Percentiles rank a stretch among this genome's conserved stretches.
These are phyloP conservation scores for Brachyptera risi DNA, from an alignment of 2,888 invertebrate genomes.

Conservation along the genomic window DNA sequence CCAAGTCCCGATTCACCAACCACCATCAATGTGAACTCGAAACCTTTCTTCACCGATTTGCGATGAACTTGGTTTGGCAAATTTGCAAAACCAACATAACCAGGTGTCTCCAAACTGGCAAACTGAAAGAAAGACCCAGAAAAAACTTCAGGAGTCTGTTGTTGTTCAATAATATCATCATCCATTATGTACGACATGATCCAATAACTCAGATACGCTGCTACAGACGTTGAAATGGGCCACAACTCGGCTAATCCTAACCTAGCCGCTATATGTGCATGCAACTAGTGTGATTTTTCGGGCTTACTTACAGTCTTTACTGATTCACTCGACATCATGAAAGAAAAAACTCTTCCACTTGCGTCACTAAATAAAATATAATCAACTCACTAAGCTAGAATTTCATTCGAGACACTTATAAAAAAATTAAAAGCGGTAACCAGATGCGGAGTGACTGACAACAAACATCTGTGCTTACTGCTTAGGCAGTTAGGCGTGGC, in stretches of 20 bases:
- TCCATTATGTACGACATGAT: neutral
- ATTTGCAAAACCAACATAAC: conserved; percentile 91
- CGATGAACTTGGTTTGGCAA: conserved; percentile 95
- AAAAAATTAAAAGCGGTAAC: neutral
- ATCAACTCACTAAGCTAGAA: neutral
- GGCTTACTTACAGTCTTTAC: conserved; percentile 53
- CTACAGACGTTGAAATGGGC: neutral
- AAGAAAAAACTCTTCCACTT: neutral
- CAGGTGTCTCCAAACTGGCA: conserved; percentile 78
- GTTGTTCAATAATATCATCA: neutral
- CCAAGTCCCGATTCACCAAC: conserved; percentile 89
- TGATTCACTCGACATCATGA: conserved; percentile 55
- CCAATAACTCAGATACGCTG: neutral
- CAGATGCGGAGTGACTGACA: neutral
- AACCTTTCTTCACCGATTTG: conserved; percentile 96
- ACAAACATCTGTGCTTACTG: conserved; percentile 2
- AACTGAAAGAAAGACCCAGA: conserved; percentile 55
- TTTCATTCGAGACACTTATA: neutral
- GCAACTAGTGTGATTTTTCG: neutral
- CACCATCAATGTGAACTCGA: conserved; percentile 97
- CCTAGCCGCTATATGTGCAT: conserved; percentile 17
- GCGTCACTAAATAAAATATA: conserved; percentile 1
- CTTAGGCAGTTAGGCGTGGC: conserved; percentile 4
- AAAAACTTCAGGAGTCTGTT: neutral
- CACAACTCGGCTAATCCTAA: conserved; percentile 1